Conservation (phyloP, 2,113 vertebrate genomes). For the Xiphophorus maculatus region DNA sequence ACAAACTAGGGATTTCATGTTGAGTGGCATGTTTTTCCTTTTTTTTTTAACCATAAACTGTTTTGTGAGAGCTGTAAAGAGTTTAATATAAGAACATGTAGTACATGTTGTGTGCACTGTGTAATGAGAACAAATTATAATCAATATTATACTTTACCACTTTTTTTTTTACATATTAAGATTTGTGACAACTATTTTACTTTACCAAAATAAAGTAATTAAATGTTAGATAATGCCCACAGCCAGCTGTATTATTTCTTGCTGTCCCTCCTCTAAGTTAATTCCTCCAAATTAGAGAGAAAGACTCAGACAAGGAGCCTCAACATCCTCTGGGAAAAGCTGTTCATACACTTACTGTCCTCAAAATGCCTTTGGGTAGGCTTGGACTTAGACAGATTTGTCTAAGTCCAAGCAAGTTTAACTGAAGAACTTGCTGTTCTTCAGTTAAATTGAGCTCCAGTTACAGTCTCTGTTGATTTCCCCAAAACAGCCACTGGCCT, state of each 20-base stretch:
- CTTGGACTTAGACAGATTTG: slow-evolving; percentile 55
- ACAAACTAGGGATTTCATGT: slow-evolving; percentile 31
- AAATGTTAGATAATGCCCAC: slow-evolving; percentile 8
- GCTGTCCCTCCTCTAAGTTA: slow-evolving; percentile 29
- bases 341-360: slow-evolving; percentile 12
- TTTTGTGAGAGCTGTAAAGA: background rate
- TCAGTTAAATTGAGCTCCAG: slow-evolving; percentile 42
- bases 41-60: background rate
- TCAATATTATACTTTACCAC: no score
- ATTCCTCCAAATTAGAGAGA: slow-evolving; percentile 23
- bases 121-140: no score
- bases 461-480: slow-evolving; percentile 38
- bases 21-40: background rate
- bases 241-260: background rate
- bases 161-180: no score
- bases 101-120: no score
- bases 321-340: slow-evolving; percentile 13
- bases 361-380: slow-evolving; percentile 25
- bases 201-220: background rate
- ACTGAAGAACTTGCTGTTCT: slow-evolving; percentile 27
- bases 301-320: slow-evolving; percentile 20
- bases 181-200: background rate
- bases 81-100: no score
- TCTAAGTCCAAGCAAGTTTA: no score
- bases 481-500: slow-evolving; percentile 36